These are phyloP conservation scores for Rhyacophila brunnea DNA, from an alignment of 1,140 invertebrate genomes.

Conservation along the genomic window DNA sequence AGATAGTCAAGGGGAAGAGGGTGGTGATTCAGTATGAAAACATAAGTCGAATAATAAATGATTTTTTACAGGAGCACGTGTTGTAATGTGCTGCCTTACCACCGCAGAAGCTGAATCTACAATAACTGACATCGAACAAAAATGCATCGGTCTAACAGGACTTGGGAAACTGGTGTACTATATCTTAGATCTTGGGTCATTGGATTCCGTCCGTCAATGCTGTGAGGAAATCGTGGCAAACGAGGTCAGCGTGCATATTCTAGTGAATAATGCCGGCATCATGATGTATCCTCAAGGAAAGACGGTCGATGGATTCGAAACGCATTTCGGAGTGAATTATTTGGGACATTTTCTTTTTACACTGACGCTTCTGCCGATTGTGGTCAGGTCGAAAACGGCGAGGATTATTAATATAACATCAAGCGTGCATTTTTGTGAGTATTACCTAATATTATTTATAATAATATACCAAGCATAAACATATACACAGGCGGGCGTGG, in stretches of 20 bases:
- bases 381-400: conserved; percentile 60
- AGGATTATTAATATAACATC: conserved; percentile 61
- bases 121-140: conserved; percentile 44
- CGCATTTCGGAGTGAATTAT: conserved; percentile 78
- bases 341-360: conserved; percentile 85
- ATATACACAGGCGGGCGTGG: no score
- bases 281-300: conserved; percentile 68
- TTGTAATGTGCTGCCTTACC: conserved; percentile 68
- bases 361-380: conserved; percentile 67
- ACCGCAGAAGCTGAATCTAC: conserved; percentile 43
- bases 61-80: conserved; percentile 55
- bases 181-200: conserved; percentile 68
- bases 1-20: no score
- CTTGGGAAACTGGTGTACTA: conserved; percentile 58
- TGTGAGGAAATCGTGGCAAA: conserved; percentile 51
- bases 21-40: no score
- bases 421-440: conserved; percentile 48
- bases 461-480: no score
- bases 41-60: no score
- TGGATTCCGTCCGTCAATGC: conserved; percentile 40
- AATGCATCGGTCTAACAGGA: conserved; percentile 46
- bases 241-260: conserved; percentile 64
- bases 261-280: conserved; percentile 82
- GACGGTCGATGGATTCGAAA: no score
- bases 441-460: not conserved